Base-by-base conservation (phyloP, 2,797 vertebrate species). In the Pseudochromis fuscus region DNA sequence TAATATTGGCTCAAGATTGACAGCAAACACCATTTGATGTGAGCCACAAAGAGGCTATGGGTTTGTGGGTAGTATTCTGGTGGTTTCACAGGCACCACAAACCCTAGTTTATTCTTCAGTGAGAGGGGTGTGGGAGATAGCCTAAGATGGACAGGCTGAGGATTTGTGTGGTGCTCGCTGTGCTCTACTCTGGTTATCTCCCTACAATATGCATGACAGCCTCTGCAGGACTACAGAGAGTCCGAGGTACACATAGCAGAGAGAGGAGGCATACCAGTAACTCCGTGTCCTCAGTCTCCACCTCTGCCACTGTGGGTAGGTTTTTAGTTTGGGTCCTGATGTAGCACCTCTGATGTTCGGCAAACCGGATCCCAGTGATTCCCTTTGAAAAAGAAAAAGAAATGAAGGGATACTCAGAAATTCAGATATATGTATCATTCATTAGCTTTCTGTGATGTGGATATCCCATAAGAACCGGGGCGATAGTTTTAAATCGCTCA, bases 291-390 rank as follows among this genome's bases (percentile, higher is more conserved):
- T 95, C 91, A 60, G 94, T 81, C 56, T 90, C 83, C 89, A 87
- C 78, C 73, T 92, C 94, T 61, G 94, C 89, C 0, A 94, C 90
- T 77, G 92, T 91, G 77, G 97, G 97, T 62, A 99, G 93, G 64
- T 95, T 95, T 93, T 95, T 96, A 53, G 94, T 96, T 90, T 98
- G 98, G 75, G 93, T 95, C 93, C 95, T 96, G 94, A 99, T 97
- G 95, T 98, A 98, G 82, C 98, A 99, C 90, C 96, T 97, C 88
- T 98, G 96, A 93, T 98, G 95, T 78, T 96, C 96, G 82, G 95
- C 93, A 76, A 99, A 99, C 87, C 95, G 95, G 90, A 99, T 97
- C 72, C 96, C 96, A 0, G 95, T 97, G 89, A 98, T 96, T 91
- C 97, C 98, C 97, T 99, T 92, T 86, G 81, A 85, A 86, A 86